These are phyloP conservation scores for Ctenomys sociabilis DNA, from an alignment of 2,113 vertebrate genomes.

Conservation along the genomic window DNA sequence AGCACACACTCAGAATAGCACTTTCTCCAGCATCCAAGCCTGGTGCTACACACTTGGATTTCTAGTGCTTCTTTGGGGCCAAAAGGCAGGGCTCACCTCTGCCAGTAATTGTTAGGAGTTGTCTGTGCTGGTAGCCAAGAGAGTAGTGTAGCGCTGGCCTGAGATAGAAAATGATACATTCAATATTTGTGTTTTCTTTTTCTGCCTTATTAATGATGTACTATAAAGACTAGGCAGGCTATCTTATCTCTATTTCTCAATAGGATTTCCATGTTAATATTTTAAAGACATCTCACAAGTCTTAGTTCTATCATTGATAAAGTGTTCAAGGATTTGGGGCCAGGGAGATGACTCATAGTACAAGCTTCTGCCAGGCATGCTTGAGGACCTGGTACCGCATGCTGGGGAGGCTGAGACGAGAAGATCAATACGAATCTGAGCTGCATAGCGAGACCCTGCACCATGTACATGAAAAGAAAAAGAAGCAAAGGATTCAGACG, in stretches of 20 bases:
- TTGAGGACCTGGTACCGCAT: too few species aligned
- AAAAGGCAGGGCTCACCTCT: not conserved
- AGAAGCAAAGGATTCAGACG: constrained; percentile 6
- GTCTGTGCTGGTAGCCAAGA: not conserved
- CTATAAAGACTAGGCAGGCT: not conserved
- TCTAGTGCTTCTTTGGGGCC: not conserved
- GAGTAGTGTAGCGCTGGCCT: not conserved
- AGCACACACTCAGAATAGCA: too few species aligned
- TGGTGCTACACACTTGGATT: not conserved
- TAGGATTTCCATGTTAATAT: not conserved
- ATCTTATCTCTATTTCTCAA: not conserved
- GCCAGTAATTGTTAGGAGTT: not conserved
- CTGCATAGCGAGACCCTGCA: too few species aligned
- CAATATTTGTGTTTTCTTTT: not conserved
- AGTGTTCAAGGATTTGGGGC: not conserved
- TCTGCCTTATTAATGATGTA: not conserved
- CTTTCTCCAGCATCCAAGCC: not conserved
- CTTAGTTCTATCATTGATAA: not conserved
- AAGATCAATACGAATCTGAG: too few species aligned
- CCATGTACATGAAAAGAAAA: too few species aligned
- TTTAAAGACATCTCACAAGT: not conserved
- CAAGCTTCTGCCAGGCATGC: too few species aligned
- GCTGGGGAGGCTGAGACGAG: too few species aligned
- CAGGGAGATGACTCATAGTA: too few species aligned
- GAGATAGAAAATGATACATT: constrained; percentile 30